Evolutionary conservation across 1,140 invertebrate species (phyloP).

Genomic region (Coptotermes formosanus): DNA sequence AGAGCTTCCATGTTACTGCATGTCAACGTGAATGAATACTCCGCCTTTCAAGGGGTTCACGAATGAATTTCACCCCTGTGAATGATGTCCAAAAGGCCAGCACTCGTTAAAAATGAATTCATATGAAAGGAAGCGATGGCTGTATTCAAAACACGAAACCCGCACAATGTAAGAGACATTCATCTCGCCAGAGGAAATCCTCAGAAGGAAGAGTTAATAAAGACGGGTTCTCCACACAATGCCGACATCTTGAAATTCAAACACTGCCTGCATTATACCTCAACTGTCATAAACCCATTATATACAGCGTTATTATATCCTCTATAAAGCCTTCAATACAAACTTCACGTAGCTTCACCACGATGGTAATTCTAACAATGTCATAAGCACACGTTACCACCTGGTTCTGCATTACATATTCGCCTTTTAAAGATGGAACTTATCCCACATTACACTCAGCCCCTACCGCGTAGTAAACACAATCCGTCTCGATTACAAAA

Average conservation of each 20-base stretch:
- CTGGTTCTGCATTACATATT: no score
- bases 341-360: neutral
- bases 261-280: neutral
- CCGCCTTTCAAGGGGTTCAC: neutral
- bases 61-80: neutral
- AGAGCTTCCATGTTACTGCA: slow-evolving; percentile 14
- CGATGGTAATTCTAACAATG: no score
- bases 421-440: no score
- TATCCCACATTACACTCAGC: no score
- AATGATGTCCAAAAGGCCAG: neutral
- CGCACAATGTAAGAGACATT: neutral
- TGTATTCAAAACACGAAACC: slow-evolving; percentile 16
- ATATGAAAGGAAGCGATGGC: neutral
- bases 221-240: neutral
- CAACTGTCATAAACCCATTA: neutral
- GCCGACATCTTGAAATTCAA: slow-evolving; percentile 7
- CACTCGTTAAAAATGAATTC: neutral
- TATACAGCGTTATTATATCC: neutral
- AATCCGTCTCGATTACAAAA: no score
- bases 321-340: neutral
- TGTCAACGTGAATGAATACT: neutral
- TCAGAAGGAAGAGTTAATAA: slow-evolving; percentile 7
- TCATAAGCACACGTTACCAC: no score
- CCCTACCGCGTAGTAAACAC: no score
- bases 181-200: neutral